These are phyloP conservation scores for Nibea albiflora DNA, from an alignment of 2,113 vertebrate species.

Conservation along the genomic window DNA sequence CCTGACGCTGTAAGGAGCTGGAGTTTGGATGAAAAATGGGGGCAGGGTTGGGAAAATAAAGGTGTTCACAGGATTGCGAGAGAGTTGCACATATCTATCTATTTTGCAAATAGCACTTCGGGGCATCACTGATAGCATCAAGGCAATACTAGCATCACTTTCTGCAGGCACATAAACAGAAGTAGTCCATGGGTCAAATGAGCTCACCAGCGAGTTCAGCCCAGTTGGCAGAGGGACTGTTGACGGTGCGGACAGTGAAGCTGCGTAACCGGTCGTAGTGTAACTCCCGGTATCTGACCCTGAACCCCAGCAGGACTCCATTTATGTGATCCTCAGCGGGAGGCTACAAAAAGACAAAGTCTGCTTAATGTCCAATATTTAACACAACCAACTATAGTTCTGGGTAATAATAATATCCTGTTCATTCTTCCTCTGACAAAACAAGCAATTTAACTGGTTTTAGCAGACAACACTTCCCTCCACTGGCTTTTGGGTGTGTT, in stretches of 20 bases:
- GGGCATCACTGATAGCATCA: constrained; percentile 1
- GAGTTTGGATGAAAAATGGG: constrained; percentile 26
- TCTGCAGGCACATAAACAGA: neutral
- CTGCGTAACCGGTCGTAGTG: constrained; percentile 86
- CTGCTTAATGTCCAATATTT: neutral
- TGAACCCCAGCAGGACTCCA: constrained; percentile 94
- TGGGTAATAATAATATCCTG: neutral
- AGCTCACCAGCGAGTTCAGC: constrained; percentile 92
- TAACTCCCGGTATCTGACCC: constrained; percentile 93
- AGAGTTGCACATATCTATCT: neutral
- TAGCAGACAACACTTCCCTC: too few species aligned
- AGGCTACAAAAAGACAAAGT: constrained; percentile 79
- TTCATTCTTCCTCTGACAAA: constrained; percentile 16
- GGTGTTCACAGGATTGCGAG: neutral
- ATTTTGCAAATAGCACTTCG: neutral
- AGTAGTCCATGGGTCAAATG: neutral
- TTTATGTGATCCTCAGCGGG: constrained; percentile 95
- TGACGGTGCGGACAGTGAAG: constrained; percentile 86
- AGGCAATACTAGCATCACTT: neutral
- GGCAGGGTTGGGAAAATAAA: constrained; percentile 15
- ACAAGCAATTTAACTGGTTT: neutral
- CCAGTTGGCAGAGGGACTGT: constrained; percentile 86
- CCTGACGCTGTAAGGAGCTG: constrained; percentile 91
- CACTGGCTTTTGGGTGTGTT: too few species aligned
- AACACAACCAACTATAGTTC: neutral